phyloP scores from a whole-genome alignment of 1,140 invertebrate species.

The Lasioglossum baleicum region DNA sequence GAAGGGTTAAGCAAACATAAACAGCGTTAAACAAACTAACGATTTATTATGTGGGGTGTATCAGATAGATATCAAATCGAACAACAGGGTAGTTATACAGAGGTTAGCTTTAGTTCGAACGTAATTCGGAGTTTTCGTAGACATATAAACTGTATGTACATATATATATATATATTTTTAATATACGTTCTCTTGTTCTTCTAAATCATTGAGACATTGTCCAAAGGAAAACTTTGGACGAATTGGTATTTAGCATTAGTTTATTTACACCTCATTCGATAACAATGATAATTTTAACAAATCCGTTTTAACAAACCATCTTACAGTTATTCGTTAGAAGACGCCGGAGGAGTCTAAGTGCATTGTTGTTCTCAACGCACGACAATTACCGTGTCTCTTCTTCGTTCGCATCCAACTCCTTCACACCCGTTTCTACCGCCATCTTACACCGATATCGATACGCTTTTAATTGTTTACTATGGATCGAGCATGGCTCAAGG shows the following conservation, averaged over 20 bases:
- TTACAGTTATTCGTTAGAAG: neutral
- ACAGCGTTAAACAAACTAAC: too few species aligned
- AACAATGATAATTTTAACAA: conserved; percentile 14
- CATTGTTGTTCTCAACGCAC: neutral
- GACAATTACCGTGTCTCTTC: neutral
- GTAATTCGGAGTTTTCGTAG: too few species aligned
- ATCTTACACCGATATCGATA: neutral
- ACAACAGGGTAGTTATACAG: neutral
- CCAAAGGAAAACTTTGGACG: too few species aligned
- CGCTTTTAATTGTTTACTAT: conserved; percentile 6
- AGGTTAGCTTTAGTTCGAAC: neutral
- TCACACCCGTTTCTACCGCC: neutral
- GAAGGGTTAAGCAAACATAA: too few species aligned
- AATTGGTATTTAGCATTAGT: neutral
- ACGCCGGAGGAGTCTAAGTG: neutral
- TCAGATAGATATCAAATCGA: neutral
- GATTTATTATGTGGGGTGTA: neutral
- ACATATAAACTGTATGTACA: neutral
- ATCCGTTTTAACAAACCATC: neutral
- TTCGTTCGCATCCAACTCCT: neutral
- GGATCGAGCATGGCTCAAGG: conserved; percentile 63
- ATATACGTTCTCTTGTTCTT: neutral
- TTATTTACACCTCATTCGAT: conserved; percentile 25
- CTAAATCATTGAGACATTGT: neutral
- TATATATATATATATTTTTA: conserved; percentile 22